Conservation (phyloP, 2,113 vertebrate genomes). For the Urocynchramus pylzowi region DNA sequence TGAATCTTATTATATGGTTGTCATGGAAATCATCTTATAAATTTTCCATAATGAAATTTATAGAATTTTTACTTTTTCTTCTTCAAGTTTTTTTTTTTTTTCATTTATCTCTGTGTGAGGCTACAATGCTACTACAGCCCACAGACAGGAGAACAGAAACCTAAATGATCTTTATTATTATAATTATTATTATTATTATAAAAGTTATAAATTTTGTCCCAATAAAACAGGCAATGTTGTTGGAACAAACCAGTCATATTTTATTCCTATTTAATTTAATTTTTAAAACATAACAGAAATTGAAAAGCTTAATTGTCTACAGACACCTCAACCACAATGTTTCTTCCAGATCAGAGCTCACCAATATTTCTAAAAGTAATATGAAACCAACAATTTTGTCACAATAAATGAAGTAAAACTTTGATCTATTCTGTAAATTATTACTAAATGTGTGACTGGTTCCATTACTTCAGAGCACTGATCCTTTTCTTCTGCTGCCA, state of each 20-base stretch:
- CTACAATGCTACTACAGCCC: not conserved
- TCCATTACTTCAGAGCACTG: not conserved
- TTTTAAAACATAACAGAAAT: not conserved
- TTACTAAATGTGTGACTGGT: not conserved
- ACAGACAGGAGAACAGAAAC: not conserved
- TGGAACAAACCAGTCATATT: not conserved
- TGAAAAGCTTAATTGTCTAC: not conserved
- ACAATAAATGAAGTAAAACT: not conserved
- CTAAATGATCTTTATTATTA: not conserved
- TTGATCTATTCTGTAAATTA: not conserved
- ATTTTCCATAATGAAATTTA: slow-evolving; percentile 33
- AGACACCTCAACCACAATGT: not conserved
- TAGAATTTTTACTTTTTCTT: not conserved
- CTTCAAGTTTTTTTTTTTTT: not conserved
- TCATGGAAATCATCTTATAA: slow-evolving; percentile 70
- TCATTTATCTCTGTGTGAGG: not conserved
- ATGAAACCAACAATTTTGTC: not conserved
- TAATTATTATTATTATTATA: not conserved
- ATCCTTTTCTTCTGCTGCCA: not conserved
- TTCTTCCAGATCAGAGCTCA: not conserved
- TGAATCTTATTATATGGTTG: slow-evolving; percentile 69
- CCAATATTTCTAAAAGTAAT: not conserved
- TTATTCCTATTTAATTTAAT: not conserved
- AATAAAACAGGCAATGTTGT: not conserved
- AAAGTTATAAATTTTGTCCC: not conserved